Conservation (phyloP, 2,888 invertebrate genomes). For the Herminia tarsipennalis region DNA sequence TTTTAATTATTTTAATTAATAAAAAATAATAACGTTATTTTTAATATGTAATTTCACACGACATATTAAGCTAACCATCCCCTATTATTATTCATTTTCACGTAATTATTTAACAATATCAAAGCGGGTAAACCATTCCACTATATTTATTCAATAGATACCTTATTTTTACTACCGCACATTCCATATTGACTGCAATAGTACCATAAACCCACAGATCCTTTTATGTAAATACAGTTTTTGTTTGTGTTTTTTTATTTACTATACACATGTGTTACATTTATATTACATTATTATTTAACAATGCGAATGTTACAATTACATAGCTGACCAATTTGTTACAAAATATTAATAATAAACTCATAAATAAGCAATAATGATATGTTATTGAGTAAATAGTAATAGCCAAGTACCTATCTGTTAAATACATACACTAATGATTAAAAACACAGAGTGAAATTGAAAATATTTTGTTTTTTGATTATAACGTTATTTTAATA, state of each 20-base stretch:
- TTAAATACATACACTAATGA: conserved; percentile 20
- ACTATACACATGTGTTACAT: conserved; percentile 31
- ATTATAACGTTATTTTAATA: no score
- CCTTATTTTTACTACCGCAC: conserved; percentile 53
- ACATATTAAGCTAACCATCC: no score
- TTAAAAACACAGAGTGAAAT: background rate
- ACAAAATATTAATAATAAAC: conserved; percentile 34
- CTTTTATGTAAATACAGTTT: conserved; percentile 37
- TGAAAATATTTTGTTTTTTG: conserved; percentile 1
- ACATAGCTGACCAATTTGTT: conserved; percentile 42
- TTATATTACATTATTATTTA: conserved; percentile 20
- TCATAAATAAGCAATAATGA: conserved; percentile 33
- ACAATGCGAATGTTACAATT: conserved; percentile 18
- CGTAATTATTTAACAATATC: conserved; percentile 20
- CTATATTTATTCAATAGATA: conserved; percentile 50
- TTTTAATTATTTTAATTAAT: no score
- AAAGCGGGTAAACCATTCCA: conserved; percentile 70
- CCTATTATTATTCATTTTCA: conserved; percentile 6
- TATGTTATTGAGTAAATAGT: conserved; percentile 26
- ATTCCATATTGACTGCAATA: conserved; percentile 79
- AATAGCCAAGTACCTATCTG: conserved; percentile 25
- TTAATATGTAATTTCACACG: no score
- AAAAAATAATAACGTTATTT: no score
- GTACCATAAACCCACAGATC: conserved; percentile 57
- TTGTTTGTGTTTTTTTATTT: conserved; percentile 43